Conservation (phyloP, 2,888 invertebrate species). For the Epistrophe grossulariae region DNA sequence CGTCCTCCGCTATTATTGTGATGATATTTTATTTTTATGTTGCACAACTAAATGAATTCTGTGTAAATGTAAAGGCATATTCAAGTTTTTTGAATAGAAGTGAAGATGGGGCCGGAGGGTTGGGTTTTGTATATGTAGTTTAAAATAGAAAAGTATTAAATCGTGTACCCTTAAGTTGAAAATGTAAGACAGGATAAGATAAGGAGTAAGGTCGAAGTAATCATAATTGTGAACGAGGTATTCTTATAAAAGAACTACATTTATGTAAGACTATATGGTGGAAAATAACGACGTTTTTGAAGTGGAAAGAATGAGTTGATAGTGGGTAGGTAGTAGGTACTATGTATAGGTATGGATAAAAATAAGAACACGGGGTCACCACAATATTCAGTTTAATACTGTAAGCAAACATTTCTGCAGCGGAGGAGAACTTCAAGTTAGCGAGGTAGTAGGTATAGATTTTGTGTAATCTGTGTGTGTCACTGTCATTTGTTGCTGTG, state of each 20-base stretch:
- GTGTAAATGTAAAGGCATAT: constrained; percentile 30
- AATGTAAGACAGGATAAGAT: constrained; percentile 65
- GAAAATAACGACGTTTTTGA: constrained; percentile 49
- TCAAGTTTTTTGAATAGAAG: neutral
- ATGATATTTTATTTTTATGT: constrained; percentile 44
- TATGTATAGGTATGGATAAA: neutral
- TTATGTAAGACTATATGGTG: neutral
- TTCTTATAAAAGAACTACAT: constrained; percentile 26
- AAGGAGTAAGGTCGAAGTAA: constrained; percentile 74
- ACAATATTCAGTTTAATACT: neutral
- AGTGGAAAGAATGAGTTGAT: constrained; percentile 1
- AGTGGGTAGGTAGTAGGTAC: neutral
- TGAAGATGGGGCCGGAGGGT: neutral
- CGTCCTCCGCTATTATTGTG: constrained; percentile 36
- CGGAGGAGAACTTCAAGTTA: neutral
- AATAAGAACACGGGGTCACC: constrained; percentile 30
- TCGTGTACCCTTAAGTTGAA: constrained; percentile 54
- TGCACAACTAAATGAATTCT: constrained; percentile 71
- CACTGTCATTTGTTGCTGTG: neutral
- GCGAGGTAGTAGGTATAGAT: too few relatives aligned
- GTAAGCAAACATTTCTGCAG: constrained; percentile 38
- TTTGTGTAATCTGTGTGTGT: too few relatives aligned
- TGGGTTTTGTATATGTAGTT: constrained; percentile 25
- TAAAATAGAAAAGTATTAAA: constrained; percentile 58
- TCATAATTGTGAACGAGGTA: constrained; percentile 67